Evolutionary conservation across 2,797 vertebrate species (phyloP).

Genomic region (Nannoperca obscura): DNA sequence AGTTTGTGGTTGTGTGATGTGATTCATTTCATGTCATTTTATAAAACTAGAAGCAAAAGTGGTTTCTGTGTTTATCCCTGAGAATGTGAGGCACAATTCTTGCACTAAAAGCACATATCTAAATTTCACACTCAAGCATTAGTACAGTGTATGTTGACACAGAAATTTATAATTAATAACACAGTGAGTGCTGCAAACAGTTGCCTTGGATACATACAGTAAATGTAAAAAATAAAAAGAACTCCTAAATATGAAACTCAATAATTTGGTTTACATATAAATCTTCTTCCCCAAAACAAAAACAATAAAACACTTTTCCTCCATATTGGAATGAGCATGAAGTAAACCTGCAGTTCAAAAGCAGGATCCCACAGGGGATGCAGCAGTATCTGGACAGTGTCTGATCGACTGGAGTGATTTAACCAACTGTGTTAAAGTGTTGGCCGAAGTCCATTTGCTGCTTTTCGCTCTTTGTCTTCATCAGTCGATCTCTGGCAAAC

Average conservation of each 20-base stretch:
- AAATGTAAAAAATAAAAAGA: slow-evolving; percentile 1
- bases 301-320: background rate
- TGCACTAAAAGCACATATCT: slow-evolving; percentile 26
- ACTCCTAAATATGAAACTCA: slow-evolving; percentile 19
- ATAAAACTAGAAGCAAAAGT: background rate
- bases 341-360: slow-evolving; percentile 4
- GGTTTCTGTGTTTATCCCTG: slow-evolving; percentile 60
- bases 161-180: slow-evolving; percentile 19
- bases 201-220: background rate
- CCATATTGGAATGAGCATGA: background rate
- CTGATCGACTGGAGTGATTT: background rate
- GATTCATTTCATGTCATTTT: background rate
- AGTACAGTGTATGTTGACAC: slow-evolving; percentile 6
- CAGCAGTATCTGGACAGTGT: background rate
- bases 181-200: background rate
- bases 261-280: background rate
- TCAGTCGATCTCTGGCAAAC: slow-evolving; percentile 89
- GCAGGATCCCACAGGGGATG: background rate
- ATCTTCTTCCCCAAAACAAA: slow-evolving; percentile 1
- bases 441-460: slow-evolving; percentile 24
- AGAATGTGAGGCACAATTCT: slow-evolving; percentile 47
- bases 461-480: background rate
- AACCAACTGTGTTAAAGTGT: slow-evolving; percentile 3
- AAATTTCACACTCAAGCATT: slow-evolving; percentile 11
- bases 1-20: background rate